Evolutionary conservation across 2,113 vertebrate species (phyloP).

Genomic region (Paramormyrops kingsleyae): DNA sequence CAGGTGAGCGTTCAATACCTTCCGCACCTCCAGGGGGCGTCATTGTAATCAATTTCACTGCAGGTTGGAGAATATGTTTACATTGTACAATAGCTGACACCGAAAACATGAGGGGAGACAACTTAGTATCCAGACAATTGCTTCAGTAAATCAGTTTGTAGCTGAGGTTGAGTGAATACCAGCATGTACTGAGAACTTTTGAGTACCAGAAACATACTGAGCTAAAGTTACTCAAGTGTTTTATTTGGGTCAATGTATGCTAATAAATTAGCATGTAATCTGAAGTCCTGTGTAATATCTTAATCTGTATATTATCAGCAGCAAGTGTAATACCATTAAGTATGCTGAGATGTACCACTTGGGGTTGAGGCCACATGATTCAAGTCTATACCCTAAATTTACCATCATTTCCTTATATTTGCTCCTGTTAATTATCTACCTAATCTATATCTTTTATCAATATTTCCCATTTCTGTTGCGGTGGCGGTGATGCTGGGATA

Average conservation of each 20-base stretch:
- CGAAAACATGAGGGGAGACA: background rate
- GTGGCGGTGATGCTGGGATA: background rate
- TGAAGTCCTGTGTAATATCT: background rate
- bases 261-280: background rate
- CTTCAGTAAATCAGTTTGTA: background rate
- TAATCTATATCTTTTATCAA: background rate
- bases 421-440: background rate
- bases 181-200: background rate
- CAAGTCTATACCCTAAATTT: background rate
- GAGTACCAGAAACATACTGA: background rate
- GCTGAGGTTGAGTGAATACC: background rate
- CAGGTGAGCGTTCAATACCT: background rate
- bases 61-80: background rate
- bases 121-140: background rate
- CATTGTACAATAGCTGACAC: background rate
- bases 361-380: background rate
- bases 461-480: background rate
- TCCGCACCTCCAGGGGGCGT: background rate
- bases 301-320: background rate
- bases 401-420: background rate
- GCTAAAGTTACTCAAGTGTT: background rate
- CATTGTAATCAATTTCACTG: background rate
- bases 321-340: background rate
- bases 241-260: background rate
- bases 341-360: background rate